phyloP scores from a whole-genome alignment of 2,797 vertebrate species.

The Brachyrhaphis roseni region DNA sequence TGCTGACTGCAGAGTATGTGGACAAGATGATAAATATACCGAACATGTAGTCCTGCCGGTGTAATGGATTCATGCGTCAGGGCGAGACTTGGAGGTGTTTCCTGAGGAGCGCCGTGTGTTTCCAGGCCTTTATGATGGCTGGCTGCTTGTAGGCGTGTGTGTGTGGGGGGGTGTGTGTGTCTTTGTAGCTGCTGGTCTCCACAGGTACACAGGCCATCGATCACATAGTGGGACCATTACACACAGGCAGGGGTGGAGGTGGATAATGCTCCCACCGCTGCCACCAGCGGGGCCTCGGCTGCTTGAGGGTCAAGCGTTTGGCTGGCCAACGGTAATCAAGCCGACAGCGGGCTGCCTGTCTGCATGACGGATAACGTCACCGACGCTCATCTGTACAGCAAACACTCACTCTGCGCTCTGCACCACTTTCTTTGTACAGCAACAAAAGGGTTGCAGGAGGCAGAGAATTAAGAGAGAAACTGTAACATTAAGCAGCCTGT shows the following conservation, averaged over 20 bases:
- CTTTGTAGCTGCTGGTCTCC: conserved; percentile 61
- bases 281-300: conserved; percentile 65
- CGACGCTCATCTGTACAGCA: conserved; percentile 47
- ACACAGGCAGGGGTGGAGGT: conserved; percentile 74
- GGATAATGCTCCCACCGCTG: conserved; percentile 74
- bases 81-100: conserved; percentile 67
- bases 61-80: conserved; percentile 70
- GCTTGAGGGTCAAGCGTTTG: conserved; percentile 75
- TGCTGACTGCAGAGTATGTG: conserved; percentile 31
- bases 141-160: conserved; percentile 23
- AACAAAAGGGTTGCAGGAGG: background rate
- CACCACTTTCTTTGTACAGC: conserved; percentile 13
- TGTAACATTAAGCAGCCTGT: background rate
- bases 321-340: conserved; percentile 74
- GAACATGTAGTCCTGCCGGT: conserved; percentile 52
- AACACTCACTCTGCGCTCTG: conserved; percentile 1
- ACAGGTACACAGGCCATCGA: conserved; percentile 77
- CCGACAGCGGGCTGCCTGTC: conserved; percentile 68
- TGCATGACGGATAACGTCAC: conserved; percentile 70
- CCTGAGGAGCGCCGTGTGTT: conserved; percentile 61
- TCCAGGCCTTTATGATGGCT: conserved; percentile 62
- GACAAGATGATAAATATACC: conserved; percentile 64
- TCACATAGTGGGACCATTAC: conserved; percentile 71
- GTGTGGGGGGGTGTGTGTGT: conserved; percentile 33
- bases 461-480: background rate